A percentile compares a stretch with the other conserved stretches of the same genome.
Conservation (phyloP, 2,888 invertebrate species). For the Ecliptopera silaceata region DNA sequence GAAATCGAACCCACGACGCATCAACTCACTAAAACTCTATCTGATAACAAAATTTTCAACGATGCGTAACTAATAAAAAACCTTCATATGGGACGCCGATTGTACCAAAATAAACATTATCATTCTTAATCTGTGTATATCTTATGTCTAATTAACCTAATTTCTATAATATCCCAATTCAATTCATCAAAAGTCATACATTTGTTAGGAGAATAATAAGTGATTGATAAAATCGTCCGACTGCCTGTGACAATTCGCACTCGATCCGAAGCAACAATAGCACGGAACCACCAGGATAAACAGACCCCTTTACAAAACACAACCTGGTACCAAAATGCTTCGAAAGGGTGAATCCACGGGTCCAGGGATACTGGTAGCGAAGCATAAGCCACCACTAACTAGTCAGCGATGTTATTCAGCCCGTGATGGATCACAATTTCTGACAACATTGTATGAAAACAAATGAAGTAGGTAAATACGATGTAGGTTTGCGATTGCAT, state of each 20-base stretch:
- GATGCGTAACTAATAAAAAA: too few species aligned
- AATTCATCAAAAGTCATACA: constrained; percentile 58
- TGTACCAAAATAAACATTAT: too few species aligned
- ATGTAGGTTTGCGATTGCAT: constrained; percentile 13
- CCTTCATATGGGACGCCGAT: too few species aligned
- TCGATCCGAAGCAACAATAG: constrained; percentile 73
- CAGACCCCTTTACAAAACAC: constrained; percentile 48
- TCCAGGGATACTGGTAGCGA: constrained; percentile 52
- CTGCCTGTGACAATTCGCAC: constrained; percentile 78
- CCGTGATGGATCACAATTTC: constrained; percentile 77
- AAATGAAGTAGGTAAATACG: constrained; percentile 61
- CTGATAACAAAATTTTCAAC: too few species aligned
- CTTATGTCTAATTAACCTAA: constrained; percentile 8
- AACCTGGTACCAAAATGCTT: constrained; percentile 40
- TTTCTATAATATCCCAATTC: constrained; percentile 28
- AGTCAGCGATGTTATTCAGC: constrained; percentile 76
- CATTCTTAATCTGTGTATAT: too few species aligned
- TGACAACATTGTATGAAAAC: constrained; percentile 74
- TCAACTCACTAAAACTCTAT: too few species aligned
- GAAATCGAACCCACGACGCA: too few species aligned
- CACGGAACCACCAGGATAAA: constrained; percentile 52
- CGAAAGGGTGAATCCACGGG: constrained; percentile 51
- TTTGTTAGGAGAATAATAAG: constrained; percentile 72
- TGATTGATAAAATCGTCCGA: constrained; percentile 74
- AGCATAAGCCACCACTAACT: constrained; percentile 68